phyloP scores from a whole-genome alignment of 2,797 vertebrate species.

The Spatula versicolor region DNA sequence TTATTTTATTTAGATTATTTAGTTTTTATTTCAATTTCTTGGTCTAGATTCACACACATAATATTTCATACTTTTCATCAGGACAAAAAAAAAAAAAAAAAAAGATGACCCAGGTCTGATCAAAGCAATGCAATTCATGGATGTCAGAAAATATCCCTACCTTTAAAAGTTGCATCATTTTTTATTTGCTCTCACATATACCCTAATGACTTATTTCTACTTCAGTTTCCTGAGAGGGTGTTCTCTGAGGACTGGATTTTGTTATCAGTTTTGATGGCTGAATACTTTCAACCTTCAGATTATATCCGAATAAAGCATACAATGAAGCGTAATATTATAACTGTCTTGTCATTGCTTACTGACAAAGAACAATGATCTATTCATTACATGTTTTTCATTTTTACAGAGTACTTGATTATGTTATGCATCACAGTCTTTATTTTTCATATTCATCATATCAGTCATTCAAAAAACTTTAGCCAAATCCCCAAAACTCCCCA shows the following conservation, averaged over 20 bases:
- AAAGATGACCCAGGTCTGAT: neutral
- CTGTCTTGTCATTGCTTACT: neutral
- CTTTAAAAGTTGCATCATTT: neutral
- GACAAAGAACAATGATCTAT: neutral
- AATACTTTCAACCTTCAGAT: slow-evolving; percentile 53
- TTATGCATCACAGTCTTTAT: neutral
- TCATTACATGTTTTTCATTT: neutral
- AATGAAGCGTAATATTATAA: slow-evolving; percentile 6
- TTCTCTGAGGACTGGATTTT: slow-evolving; percentile 21
- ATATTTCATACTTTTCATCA: neutral
- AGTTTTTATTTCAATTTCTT: neutral
- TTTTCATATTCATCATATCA: slow-evolving; percentile 5
- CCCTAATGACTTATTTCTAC: slow-evolving; percentile 36
- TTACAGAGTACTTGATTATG: neutral
- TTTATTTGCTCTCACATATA: neutral
- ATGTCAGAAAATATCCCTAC: neutral
- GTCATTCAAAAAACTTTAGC: neutral
- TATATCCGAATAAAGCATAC: neutral
- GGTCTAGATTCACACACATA: fast-evolving
- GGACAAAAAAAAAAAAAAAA: neutral
- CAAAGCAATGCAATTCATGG: neutral
- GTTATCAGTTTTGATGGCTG: slow-evolving; percentile 10
- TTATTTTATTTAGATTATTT: neutral
- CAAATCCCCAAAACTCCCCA: neutral
- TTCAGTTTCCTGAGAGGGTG: slow-evolving; percentile 27